These are phyloP conservation scores for Dolichopus griseipennis DNA, from an alignment of 2,888 invertebrate genomes.

Conservation along the genomic window DNA sequence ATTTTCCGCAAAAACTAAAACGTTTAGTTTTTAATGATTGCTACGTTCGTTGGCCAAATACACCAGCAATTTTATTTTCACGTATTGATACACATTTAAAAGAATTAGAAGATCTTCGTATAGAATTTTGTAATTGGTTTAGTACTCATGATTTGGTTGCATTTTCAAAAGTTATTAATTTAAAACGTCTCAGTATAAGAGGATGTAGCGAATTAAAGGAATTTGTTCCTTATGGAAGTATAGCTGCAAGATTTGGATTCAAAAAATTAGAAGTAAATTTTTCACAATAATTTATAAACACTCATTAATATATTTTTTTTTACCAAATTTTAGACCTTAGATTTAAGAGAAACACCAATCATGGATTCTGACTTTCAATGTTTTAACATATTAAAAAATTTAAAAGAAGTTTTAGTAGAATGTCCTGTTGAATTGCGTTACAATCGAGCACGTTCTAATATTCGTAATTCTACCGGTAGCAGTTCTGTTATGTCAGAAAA, in stretches of 20 bases:
- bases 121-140: constrained; percentile 67
- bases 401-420: constrained; percentile 48
- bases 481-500: constrained; percentile 7
- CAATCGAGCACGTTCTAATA: constrained; percentile 8
- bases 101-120: constrained; percentile 48
- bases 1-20: constrained; percentile 56
- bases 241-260: constrained; percentile 64
- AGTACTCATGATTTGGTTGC: constrained; percentile 63
- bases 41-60: constrained; percentile 31
- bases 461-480: constrained; percentile 10
- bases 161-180: constrained; percentile 57
- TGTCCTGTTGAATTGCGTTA: constrained; percentile 33
- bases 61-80: constrained; percentile 35
- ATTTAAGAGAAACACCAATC: constrained; percentile 49
- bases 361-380: constrained; percentile 54
- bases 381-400: constrained; percentile 47
- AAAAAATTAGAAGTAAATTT: constrained; percentile 33
- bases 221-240: constrained; percentile 66
- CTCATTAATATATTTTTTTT: neutral
- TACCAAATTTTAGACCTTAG: constrained; percentile 42
- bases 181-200: constrained; percentile 54
- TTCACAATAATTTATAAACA: neutral
- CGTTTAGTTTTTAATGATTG: constrained; percentile 46
- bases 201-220: constrained; percentile 60
- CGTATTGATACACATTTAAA: constrained; percentile 36